phyloP scores from a whole-genome alignment of 2,113 vertebrate species.

The Platysternon megacephalum region DNA sequence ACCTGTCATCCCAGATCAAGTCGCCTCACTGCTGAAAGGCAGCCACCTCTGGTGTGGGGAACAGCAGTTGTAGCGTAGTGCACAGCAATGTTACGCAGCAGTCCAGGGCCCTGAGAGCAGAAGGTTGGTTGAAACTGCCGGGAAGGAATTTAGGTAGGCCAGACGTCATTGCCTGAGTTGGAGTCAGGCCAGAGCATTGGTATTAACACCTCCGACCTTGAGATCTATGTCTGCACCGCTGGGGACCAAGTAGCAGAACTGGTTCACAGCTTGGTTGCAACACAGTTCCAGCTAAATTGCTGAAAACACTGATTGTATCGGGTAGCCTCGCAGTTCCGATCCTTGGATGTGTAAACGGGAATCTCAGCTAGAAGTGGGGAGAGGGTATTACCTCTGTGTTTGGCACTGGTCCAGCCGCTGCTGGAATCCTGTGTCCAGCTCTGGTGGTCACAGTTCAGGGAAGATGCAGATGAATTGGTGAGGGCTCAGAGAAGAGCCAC shows the following conservation, averaged over 20 bases:
- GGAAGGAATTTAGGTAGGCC: background rate
- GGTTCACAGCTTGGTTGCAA: constrained; percentile 1
- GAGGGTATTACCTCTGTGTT: background rate
- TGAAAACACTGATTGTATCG: background rate
- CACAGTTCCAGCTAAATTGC: background rate
- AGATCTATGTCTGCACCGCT: background rate
- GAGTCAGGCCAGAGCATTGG: background rate
- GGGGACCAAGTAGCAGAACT: background rate
- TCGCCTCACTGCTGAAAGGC: background rate
- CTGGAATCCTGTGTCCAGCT: background rate
- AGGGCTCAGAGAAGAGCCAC: background rate
- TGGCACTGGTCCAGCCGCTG: background rate
- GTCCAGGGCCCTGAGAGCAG: background rate
- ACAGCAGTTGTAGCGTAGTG: background rate
- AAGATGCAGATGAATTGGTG: background rate
- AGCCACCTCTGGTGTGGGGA: background rate
- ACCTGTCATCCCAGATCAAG: background rate
- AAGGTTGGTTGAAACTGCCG: background rate
- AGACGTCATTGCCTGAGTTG: background rate
- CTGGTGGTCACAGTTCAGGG: background rate
- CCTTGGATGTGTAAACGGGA: background rate
- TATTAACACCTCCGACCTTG: constrained; percentile 23
- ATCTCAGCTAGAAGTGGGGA: background rate
- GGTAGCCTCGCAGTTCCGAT: background rate
- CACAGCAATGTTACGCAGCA: background rate